A percentile compares a stretch with the other conserved stretches of the same genome.
These are phyloP conservation scores for Hafferia zeledoni DNA, from an alignment of 2,797 vertebrate genomes.

Conservation along the genomic window DNA sequence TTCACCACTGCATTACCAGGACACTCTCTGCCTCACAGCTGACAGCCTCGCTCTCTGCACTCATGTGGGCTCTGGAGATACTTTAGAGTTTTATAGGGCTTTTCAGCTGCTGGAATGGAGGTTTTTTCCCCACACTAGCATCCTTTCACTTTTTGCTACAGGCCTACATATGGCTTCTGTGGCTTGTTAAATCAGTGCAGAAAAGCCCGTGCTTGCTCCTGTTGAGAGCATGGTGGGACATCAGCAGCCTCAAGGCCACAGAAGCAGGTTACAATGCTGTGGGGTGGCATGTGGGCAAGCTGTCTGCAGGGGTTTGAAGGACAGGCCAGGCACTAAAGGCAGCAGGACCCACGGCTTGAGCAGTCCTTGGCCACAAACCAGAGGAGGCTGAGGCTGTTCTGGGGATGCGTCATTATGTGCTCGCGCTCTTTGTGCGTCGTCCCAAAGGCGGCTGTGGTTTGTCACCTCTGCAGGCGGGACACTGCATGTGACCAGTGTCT, in stretches of 20 bases:
- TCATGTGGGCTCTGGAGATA: slow-evolving; percentile 23
- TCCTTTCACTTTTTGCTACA: slow-evolving; percentile 9
- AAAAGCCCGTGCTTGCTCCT: neutral
- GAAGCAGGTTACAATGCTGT: neutral
- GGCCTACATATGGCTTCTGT: neutral
- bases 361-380: neutral
- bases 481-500: neutral
- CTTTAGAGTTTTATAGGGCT: slow-evolving; percentile 31
- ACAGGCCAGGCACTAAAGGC: neutral
- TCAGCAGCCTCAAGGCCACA: neutral
- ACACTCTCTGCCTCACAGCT: slow-evolving; percentile 8
- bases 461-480: slow-evolving; percentile 13
- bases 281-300: neutral
- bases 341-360: neutral
- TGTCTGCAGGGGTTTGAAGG: neutral
- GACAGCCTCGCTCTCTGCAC: neutral
- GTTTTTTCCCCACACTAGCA: neutral
- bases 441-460: slow-evolving; percentile 27
- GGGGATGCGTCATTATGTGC: fast-evolving
- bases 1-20: neutral
- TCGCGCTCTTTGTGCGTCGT: neutral
- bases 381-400: neutral
- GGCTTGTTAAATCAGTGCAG: neutral
- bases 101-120: slow-evolving; percentile 30
- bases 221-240: fast-evolving